Evolutionary conservation across 2,888 invertebrate genomes (phyloP), one percentile per base, ranked within the genome.

Genomic region (Spilosoma lubricipeda): DNA sequence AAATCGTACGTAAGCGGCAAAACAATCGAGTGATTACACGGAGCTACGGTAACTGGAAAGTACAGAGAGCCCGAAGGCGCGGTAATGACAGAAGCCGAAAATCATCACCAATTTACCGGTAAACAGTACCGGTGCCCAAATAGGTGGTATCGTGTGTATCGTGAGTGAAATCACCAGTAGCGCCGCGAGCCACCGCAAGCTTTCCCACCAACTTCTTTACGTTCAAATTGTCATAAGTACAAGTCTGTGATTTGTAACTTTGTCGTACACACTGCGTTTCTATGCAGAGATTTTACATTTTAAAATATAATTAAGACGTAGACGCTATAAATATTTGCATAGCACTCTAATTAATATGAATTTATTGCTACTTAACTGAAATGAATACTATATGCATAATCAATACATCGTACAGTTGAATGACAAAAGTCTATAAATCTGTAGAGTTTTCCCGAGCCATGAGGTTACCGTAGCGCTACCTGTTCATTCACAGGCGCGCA

Each of bases 1-100:
- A 5, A 39, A 63, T 73, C 64, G n/a, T 73, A 52, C 48, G 70
- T 66, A 66, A 70, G 67, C 70, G 67, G 52, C 36, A 67, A 72
- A 73, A 59, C 73, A 73, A 68, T 48, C 65, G 71, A 71, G 59
- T 81, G 81, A 86, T 85, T 84, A 85, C 90, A 84, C 81, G 78
- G 89, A 91, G 84, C 82, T 91, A 89, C 81, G 79, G 82, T 84
- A 88, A 88, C 90, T 92, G 90, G 91, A 93, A 92, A 90, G 90
- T 88, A 86, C 89, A 86, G 78, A 80, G 77, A 80, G 90, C 90
- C 80, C 74, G 73, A 27, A 83, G 91, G 88, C 86, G 81, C 86
- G 84, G 90, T 93, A 92, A 93, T 93, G 91, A 92, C 94, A 94
- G 94, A 92, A 94, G 94, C 92, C 93, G 92, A 93, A 93, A 93